phyloP scores from a whole-genome alignment of 23 tunicate genomes.

The Oikopleura vanhoeffeni region DNA sequence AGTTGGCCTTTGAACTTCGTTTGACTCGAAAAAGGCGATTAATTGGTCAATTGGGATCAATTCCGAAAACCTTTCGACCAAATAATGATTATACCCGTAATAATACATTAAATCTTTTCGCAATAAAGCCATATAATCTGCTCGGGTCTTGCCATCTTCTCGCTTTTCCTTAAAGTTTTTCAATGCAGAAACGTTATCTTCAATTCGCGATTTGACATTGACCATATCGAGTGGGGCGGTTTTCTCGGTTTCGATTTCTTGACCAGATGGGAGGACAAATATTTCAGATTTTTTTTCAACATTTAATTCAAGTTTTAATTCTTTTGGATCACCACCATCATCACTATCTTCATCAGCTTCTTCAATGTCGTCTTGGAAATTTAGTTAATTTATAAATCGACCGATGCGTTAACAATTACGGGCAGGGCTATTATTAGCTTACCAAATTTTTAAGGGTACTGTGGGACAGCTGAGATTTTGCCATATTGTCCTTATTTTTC shows the following conservation, averaged over 20 bases:
- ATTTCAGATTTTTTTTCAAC: not conserved
- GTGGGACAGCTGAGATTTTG: no score
- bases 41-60: constrained; percentile 58
- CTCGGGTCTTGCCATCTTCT: constrained; percentile 30
- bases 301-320: not conserved
- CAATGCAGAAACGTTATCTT: constrained; percentile 43
- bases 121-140: constrained; percentile 40
- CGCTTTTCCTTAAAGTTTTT: constrained; percentile 40
- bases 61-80: constrained; percentile 38
- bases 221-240: constrained; percentile 25
- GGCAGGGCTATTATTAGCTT: no score
- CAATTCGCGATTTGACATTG: constrained; percentile 46
- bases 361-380: constrained; percentile 35
- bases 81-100: constrained; percentile 61
- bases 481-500: no score
- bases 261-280: constrained; percentile 54
- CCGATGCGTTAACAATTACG: no score
- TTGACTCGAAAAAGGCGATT: constrained; percentile 79
- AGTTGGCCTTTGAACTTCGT: constrained; percentile 65
- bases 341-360: constrained; percentile 23
- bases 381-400: constrained; percentile 22
- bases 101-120: constrained; percentile 43
- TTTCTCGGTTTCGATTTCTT: constrained; percentile 54
- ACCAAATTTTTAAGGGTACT: no score
- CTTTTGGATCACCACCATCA: not conserved